Evolutionary conservation across 2,888 invertebrate genomes (phyloP).

Genomic region (Cheilosia vulpina): DNA sequence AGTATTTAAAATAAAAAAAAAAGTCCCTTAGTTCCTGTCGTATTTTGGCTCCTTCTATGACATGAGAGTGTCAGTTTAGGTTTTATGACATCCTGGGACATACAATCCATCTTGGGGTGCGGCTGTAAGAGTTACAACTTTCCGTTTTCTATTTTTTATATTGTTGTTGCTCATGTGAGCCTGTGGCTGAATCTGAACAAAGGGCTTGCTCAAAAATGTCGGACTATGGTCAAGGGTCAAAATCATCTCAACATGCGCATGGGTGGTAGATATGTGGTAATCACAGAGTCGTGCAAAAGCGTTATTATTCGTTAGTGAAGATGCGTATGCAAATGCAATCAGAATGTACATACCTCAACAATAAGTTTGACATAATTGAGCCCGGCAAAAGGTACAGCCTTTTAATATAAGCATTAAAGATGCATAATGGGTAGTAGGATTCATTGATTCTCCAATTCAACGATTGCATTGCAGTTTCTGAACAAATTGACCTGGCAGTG

Average conservation of each 20-base stretch:
- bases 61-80: slow-evolving; percentile 39
- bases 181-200: slow-evolving; percentile 22
- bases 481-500: too few relatives aligned
- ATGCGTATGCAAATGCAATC: neutral
- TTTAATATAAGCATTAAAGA: too few relatives aligned
- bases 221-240: neutral
- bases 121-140: slow-evolving; percentile 13
- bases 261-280: neutral
- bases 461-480: too few relatives aligned
- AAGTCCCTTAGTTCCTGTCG: neutral
- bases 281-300: neutral
- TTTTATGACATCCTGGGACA: slow-evolving; percentile 19
- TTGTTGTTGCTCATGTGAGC: slow-evolving; percentile 2
- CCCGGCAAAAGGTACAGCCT: too few relatives aligned
- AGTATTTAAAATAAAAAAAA: slow-evolving; percentile 6
- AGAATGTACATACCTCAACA: neutral
- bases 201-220: neutral
- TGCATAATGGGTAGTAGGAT: too few relatives aligned
- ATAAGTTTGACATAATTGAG: too few relatives aligned
- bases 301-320: neutral
- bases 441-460: too few relatives aligned
- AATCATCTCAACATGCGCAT: neutral
- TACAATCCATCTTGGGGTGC: slow-evolving; percentile 24
- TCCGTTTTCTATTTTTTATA: slow-evolving; percentile 4
- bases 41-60: slow-evolving; percentile 14